These are phyloP conservation scores for Urophycis tenuis DNA, from an alignment of 2,797 vertebrate genomes.

Conservation along the genomic window DNA sequence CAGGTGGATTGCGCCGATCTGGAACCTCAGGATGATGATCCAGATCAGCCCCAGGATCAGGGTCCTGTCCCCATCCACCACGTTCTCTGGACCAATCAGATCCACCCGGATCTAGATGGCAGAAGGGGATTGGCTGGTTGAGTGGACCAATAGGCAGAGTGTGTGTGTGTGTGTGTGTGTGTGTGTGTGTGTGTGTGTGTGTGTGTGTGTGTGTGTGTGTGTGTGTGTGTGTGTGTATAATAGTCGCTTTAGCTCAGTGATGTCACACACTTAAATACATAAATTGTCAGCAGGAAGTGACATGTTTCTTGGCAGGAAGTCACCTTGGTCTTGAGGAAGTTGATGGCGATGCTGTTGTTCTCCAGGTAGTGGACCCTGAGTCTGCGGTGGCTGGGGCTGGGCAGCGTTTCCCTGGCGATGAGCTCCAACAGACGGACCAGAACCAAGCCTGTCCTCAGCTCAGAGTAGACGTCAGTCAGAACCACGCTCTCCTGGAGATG, in stretches of 20 bases:
- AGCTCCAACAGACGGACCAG: constrained; percentile 81
- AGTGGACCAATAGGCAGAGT: no score
- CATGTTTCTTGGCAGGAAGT: no score
- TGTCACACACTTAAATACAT: no score
- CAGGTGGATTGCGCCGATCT: constrained; percentile 80
- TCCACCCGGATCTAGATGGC: constrained; percentile 78
- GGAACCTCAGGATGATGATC: constrained; percentile 92
- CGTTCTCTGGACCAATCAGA: constrained; percentile 87
- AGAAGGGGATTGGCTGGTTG: background rate
- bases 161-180: no score
- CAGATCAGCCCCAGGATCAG: constrained; percentile 88
- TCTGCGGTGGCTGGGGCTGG: constrained; percentile 66
- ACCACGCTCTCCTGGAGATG: constrained; percentile 60
- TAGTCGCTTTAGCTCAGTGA: no score
- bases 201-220: background rate
- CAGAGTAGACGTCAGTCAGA: constrained; percentile 76
- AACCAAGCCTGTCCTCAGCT: constrained; percentile 74
- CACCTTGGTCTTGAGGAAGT: constrained; percentile 83
- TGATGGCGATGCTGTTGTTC: constrained; percentile 86
- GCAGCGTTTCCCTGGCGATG: constrained; percentile 73
- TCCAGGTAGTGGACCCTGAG: constrained; percentile 83
- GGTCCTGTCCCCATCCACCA: constrained; percentile 86
- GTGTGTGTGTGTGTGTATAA: no score
- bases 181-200: background rate
- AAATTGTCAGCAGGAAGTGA: no score